These are phyloP conservation scores for Incurvaria masculella DNA, from an alignment of 2,888 invertebrate species.

Conservation along the genomic window DNA sequence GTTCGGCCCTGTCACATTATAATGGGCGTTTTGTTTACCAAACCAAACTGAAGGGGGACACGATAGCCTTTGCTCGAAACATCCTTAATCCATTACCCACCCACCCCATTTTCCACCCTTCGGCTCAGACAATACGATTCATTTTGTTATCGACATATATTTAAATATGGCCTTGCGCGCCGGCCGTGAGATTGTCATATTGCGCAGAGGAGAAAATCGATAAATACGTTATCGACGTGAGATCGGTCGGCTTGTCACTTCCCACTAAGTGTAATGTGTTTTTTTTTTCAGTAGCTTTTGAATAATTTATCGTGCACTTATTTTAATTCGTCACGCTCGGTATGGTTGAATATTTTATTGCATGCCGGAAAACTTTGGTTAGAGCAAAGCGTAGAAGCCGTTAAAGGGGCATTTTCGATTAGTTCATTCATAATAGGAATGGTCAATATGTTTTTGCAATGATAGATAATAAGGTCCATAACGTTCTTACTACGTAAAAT, in stretches of 20 bases:
- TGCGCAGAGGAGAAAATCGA: not conserved
- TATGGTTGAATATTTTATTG: no score
- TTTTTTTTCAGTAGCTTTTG: not conserved
- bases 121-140: not conserved
- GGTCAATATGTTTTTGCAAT: no score
- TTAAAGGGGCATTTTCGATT: no score
- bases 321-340: not conserved
- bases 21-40: constrained; percentile 54
- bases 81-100: not conserved
- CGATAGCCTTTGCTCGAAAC: not conserved
- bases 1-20: constrained; percentile 35
- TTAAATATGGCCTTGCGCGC: not conserved
- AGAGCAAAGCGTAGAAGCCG: no score
- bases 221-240: not conserved
- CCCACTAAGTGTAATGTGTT: not conserved
- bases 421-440: no score
- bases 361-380: no score
- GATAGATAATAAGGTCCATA: no score
- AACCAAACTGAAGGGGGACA: constrained; percentile 45
- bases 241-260: not conserved
- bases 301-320: not conserved
- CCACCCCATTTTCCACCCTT: not conserved
- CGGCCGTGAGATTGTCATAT: not conserved
- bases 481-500: no score
- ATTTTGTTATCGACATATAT: not conserved